Percentiles rank a stretch among this genome's conserved stretches.
These are phyloP conservation scores for Pteromalus puparum DNA, from an alignment of 1,140 invertebrate genomes.

Conservation along the genomic window DNA sequence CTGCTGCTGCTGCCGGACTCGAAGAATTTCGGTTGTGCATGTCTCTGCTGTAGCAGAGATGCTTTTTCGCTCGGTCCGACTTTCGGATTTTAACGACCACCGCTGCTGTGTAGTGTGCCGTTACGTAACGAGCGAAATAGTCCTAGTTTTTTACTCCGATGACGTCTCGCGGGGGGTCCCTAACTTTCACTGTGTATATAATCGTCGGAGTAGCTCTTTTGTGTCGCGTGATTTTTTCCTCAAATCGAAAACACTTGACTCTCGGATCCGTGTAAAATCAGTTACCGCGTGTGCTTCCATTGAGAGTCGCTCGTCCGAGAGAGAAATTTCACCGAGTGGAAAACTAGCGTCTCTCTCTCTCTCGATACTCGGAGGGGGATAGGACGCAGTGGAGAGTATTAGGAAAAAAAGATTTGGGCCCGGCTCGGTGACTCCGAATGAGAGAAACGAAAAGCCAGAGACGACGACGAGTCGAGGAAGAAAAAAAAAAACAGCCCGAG, in stretches of 20 bases:
- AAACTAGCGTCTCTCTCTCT: conserved; percentile 18
- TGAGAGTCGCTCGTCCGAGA: background rate
- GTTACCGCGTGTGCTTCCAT: background rate
- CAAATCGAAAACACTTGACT: background rate
- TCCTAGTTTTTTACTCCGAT: background rate
- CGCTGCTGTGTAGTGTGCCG: too few species aligned
- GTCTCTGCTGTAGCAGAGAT: too few species aligned
- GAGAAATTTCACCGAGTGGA: conserved; percentile 30
- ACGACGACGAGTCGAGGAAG: conserved; percentile 41
- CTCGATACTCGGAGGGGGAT: background rate
- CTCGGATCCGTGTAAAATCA: conserved; percentile 5
- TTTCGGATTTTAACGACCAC: background rate
- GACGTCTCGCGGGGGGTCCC: conserved; percentile 22
- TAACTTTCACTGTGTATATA: background rate
- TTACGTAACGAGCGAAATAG: conserved; percentile 17
- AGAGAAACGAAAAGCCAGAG: conserved; percentile 41
- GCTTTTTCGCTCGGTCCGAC: background rate
- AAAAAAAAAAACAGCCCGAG: conserved; percentile 8
- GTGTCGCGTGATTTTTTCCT: background rate
- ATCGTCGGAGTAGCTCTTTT: background rate
- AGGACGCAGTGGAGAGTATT: background rate
- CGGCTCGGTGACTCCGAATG: conserved; percentile 16
- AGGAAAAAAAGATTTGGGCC: conserved; percentile 32
- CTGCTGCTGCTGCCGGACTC: background rate
- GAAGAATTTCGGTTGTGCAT: background rate